Evolutionary conservation across 53 echinoderm and acorn worm species (phyloP), one percentile per base, ranked within the genome.

Genomic region (Mesocentrotus franciscanus): DNA sequence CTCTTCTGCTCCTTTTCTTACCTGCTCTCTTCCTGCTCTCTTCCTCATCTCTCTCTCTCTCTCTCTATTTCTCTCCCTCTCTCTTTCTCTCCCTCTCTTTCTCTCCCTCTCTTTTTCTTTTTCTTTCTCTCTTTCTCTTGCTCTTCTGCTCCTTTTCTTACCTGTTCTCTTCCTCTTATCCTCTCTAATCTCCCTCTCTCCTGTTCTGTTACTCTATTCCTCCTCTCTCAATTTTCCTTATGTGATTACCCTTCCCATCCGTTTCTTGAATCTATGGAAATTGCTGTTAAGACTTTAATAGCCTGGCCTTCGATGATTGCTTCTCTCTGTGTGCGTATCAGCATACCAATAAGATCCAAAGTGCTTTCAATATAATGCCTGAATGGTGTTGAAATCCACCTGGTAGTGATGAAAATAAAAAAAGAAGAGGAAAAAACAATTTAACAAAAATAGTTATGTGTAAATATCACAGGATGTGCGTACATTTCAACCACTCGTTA

Each of bases 381-480:
- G 1, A 57, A 2, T 56, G 58, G 17, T 27, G 87, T 22, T 12
- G 87, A 87, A 27, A 87, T 59, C 85, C 85, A 85, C 26, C 85
- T 56, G 85, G 24, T 26, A 85, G 56, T 78, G 3, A 58, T 13
- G 57, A 58, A 22, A 66, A 66, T 66, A 22, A 66, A 16, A 66
- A 57, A 59, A 27, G 59, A 59, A 58, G 29, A 85, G 58, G 5
- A 58, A 87, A 75, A 75, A 87, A 59, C 58, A 59, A 11, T 27
- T 27, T 27, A 11, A 57, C 58, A 57, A 87, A 58, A 58, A 87
- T 87, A 87, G 56, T 87, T 87, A 2, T 56, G 57, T 56, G n/a
- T 58, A 87, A n/a, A 87, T 59, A 17, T 92, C 74, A 92, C 56
- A 18, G 74, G 56, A 92, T 66, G 75, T 57, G 92, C 92, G 74